Percentiles rank a stretch among this genome's conserved stretches.
phyloP scores from a whole-genome alignment of 2,113 vertebrate species.

The Nothobranchius furzeri region DNA sequence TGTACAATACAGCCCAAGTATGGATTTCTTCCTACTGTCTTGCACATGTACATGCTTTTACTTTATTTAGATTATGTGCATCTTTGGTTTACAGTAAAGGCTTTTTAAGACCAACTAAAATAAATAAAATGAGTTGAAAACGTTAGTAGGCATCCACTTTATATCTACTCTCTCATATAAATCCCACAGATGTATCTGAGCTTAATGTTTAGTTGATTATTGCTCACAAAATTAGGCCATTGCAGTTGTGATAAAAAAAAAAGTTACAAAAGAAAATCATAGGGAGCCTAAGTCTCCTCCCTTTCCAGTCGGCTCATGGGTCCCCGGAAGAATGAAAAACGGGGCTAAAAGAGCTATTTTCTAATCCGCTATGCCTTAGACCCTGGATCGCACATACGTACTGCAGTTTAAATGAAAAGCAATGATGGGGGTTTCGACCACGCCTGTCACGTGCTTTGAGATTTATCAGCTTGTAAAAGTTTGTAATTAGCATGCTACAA shows the following conservation, averaged over 20 bases:
- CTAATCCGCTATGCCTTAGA: no score
- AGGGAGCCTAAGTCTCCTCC: no score
- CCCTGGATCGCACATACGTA: no score
- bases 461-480: no score
- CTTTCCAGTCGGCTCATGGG: no score
- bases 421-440: no score
- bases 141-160: slow-evolving; percentile 1
- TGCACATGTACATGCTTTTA: not conserved
- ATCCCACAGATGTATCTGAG: not conserved
- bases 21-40: slow-evolving; percentile 1
- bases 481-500: no score
- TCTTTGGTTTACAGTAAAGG: not conserved
- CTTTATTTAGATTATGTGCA: not conserved
- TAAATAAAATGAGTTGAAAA: not conserved
- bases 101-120: not conserved
- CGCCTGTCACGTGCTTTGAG: no score
- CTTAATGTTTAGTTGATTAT: not conserved
- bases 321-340: no score
- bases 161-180: slow-evolving; percentile 9
- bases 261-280: not conserved
- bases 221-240: slow-evolving; percentile 2
- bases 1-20: not conserved
- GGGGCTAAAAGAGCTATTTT: no score
- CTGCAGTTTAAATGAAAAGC: no score
- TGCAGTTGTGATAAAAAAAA: slow-evolving; percentile 7